Evolutionary conservation across 2,797 vertebrate genomes (phyloP).

Genomic region (Amniataba percoides): DNA sequence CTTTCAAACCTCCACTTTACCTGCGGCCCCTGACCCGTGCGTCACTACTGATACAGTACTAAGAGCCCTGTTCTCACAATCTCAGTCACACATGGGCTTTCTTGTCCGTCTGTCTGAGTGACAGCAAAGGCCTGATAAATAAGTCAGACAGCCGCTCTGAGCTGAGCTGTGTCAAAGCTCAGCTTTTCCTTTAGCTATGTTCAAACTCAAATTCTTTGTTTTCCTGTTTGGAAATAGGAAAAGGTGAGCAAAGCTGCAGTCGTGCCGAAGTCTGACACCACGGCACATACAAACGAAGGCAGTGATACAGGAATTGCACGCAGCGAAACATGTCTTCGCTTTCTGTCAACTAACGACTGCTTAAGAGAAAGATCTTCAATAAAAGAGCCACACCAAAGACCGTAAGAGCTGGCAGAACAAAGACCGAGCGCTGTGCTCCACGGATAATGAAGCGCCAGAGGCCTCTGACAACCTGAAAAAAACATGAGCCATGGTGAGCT

Average conservation of each 20-base stretch:
- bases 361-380: slow-evolving; percentile 29
- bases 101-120: slow-evolving; percentile 30
- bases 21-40: slow-evolving; percentile 6
- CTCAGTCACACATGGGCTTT: slow-evolving; percentile 13
- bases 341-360: slow-evolving; percentile 21
- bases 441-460: slow-evolving; percentile 62
- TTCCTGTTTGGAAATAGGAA: slow-evolving; percentile 8
- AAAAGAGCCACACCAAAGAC: slow-evolving; percentile 21
- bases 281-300: neutral
- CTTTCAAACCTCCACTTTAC: slow-evolving; percentile 10
- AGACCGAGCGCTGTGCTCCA: slow-evolving; percentile 31
- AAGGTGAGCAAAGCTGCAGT: slow-evolving; percentile 4
- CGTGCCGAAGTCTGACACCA: neutral
- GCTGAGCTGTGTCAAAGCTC: slow-evolving; percentile 14
- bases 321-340: neutral
- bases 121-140: slow-evolving; percentile 33
- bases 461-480: slow-evolving; percentile 53
- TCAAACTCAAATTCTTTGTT: neutral
- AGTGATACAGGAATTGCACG: slow-evolving; percentile 7
- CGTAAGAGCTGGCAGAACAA: slow-evolving; percentile 50
- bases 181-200: slow-evolving; percentile 18
- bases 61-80: neutral
- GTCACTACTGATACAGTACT: neutral
- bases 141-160: slow-evolving; percentile 15
- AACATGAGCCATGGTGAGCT: slow-evolving; percentile 49